phyloP scores from a whole-genome alignment of 2,797 vertebrate genomes.

The Enteromius viviparus region DNA sequence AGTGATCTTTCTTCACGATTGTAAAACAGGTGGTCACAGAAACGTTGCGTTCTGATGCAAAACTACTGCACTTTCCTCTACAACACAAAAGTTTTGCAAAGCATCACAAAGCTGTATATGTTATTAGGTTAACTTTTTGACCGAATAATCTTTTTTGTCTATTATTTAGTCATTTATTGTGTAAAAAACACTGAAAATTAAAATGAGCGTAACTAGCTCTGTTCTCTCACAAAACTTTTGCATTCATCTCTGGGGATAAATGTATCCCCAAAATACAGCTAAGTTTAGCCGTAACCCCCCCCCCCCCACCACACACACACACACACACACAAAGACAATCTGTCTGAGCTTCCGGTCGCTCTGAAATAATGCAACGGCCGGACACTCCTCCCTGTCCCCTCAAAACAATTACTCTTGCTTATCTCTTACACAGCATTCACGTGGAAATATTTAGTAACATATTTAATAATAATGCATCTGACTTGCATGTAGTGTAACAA shows the following conservation, averaged over 20 bases:
- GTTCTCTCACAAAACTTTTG: background rate
- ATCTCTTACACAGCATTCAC: background rate
- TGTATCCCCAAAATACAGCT: background rate
- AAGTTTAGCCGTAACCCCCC: no score
- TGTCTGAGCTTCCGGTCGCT: slow-evolving; percentile 58
- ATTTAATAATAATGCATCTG: background rate
- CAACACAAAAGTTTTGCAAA: background rate
- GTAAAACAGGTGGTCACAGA: background rate
- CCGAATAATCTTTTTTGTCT: background rate
- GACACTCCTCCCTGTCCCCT: slow-evolving; percentile 64
- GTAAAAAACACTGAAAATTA: background rate
- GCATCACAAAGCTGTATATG: background rate
- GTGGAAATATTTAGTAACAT: slow-evolving; percentile 1
- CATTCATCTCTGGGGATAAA: background rate
- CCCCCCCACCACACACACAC: no score
- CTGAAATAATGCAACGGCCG: slow-evolving; percentile 68
- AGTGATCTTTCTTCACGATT: background rate
- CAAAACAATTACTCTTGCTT: slow-evolving; percentile 49
- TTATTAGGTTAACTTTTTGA: background rate
- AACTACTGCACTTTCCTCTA: background rate
- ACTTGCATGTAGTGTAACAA: background rate
- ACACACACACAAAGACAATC: slow-evolving; percentile 2
- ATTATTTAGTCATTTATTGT: background rate
- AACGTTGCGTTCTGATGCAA: background rate
- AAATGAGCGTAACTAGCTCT: background rate